Percentiles rank a stretch among this genome's conserved stretches.
phyloP scores from a whole-genome alignment of 2,797 vertebrate species.

The Arctocebus calabarensis region DNA sequence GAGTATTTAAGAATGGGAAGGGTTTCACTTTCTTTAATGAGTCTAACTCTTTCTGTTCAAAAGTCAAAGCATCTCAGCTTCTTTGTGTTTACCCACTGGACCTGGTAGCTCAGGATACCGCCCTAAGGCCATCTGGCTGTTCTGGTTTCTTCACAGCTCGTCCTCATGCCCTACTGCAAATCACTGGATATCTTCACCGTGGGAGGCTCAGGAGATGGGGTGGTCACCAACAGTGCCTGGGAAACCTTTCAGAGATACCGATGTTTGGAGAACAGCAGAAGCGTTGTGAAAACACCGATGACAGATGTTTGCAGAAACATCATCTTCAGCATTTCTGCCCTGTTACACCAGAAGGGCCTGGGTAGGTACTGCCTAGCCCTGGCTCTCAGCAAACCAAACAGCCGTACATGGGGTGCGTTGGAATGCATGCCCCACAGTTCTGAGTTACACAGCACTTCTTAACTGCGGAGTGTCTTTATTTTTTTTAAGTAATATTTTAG shows the following conservation, averaged over 20 bases:
- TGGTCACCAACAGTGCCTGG: constrained; percentile 91
- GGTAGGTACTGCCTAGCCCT: constrained; percentile 86
- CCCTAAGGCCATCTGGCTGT: neutral
- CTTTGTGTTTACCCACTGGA: too few relatives aligned
- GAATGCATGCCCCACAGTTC: fast-evolving
- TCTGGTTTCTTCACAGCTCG: constrained; percentile 89
- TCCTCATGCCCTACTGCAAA: constrained; percentile 97
- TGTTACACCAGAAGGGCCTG: constrained; percentile 94
- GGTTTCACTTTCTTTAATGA: neutral
- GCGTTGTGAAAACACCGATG: constrained; percentile 95
- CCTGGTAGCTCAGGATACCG: fast-evolving
- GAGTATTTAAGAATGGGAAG: neutral
- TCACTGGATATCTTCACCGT: constrained; percentile 95
- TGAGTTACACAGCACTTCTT: neutral
- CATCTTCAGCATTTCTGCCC: constrained; percentile 97
- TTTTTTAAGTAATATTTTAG: neutral
- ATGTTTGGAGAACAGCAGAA: constrained; percentile 96
- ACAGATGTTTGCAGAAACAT: constrained; percentile 96
- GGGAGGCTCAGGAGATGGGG: constrained; percentile 91
- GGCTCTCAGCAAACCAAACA: too few relatives aligned
- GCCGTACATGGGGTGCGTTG: fast-evolving
- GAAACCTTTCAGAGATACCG: constrained; percentile 97
- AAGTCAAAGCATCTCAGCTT: neutral
- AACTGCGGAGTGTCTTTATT: neutral
- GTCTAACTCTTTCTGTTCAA: neutral